Base-by-base conservation (phyloP, 2,797 vertebrate genomes). In the Schizopygopsis malacanthus region DNA sequence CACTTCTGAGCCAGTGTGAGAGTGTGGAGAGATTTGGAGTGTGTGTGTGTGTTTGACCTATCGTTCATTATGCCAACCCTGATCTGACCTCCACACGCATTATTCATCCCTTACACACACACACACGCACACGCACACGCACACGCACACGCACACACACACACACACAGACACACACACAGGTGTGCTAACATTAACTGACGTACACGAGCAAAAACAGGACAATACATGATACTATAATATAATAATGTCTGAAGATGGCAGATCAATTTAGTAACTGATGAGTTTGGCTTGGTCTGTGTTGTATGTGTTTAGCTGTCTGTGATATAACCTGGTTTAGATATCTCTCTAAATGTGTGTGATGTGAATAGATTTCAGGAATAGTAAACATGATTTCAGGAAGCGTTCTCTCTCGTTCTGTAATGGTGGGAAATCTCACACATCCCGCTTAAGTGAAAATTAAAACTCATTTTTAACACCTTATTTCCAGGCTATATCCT, bases 391-490 rank as follows among this genome's bases (percentile, higher is more conserved):
- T 73, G 4, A 63, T 73, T 71, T 73, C 33, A 69, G 28, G 10
- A 22, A 22, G 8, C 4, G 2, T 50, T 79, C 13, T 54, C 43
- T 43, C 43, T 43, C 43, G 43, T 43, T 11, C 43, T 71, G 20
- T 70, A 11, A 63, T 39, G 61, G 52, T 28, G 70, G 47, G 10
- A 41, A 81, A 76, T 43, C 56, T 79, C 28, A 20, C 41, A 65
- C 28, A 1, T 69, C 11, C 10, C 20, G 43, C 15, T 63, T 84
- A 69, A 87, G 83, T 76, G 72, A 85, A 89, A 87, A 80, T 77
- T 47, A 59, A 56, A 41, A 85, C 65, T 41, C 43, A 83, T 89
- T 89, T 85, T 83, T 85, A 89, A 79, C 88, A 83, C 56, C 69
- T 79, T 67, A 47, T 85, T 85, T 76, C 28, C 47, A 87, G 43